Base-by-base conservation (phyloP, 2,113 vertebrate genomes). In the Clarias macrocephalus region DNA sequence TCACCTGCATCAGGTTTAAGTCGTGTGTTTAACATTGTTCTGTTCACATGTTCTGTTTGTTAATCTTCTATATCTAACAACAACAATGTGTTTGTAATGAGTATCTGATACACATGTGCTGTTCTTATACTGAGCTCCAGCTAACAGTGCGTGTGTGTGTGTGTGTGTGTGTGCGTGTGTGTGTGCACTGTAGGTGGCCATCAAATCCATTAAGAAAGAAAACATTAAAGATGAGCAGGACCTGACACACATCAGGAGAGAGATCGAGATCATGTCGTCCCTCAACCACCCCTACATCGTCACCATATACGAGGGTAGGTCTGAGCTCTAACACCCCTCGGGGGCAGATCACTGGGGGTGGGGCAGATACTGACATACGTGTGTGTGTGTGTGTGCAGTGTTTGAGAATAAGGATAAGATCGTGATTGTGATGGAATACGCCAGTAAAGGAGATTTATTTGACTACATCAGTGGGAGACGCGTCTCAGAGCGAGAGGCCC, bases 211-310 rank as follows among this genome's bases (percentile, higher is more conserved):
- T 92, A 95, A 96, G 85, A 99, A 99, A 85, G 97, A 98, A 84
- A 99, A 95, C 92, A 97, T 99, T 89, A 98, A 96, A 90, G 97
- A 98, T 88, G 98, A 99, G 89, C 97, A 97, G 92, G 98, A 99
- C 88, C 95, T 99, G 25, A 91, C 96, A 30, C 97, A 99, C 66
- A 99, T 99, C 85, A 96, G 98, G 25, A 94, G 98, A 85, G 98
- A 99, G 94, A 99, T 99, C 0, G 98, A 99, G 94, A 98, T 99
- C 94, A 99, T 99, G 98, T 98, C 98, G 0, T 98, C 98, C 0
- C 96, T 99, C 87, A 97, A 95, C 89, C 98, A 99, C 89, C 97
- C 98, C 0, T 96, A 99, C 93, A 98, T 99, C 95, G 97, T 98
- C 60, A 95, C 95, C 75, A 97, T 99, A 89, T 97, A 98, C 0